phyloP scores from a whole-genome alignment of 2,113 vertebrate species.

The Hiodon alosoides region DNA sequence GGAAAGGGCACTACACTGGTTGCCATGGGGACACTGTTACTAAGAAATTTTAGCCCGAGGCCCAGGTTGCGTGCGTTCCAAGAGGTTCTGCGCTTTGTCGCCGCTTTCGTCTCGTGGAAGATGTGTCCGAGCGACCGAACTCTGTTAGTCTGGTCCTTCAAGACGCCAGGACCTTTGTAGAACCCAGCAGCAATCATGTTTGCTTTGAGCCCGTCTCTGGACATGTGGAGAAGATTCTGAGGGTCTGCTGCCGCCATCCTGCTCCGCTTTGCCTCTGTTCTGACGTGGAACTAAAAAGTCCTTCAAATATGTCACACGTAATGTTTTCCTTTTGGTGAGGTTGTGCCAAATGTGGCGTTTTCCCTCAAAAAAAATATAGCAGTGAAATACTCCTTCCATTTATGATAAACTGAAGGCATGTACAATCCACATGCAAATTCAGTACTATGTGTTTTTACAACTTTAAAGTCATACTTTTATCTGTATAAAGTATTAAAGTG shows the following conservation, averaged over 20 bases:
- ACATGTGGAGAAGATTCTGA: not conserved
- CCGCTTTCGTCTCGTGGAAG: not conserved
- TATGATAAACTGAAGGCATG: conserved; percentile 15
- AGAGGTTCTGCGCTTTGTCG: not conserved
- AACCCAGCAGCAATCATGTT: conserved; percentile 20
- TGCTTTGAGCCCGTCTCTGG: not conserved
- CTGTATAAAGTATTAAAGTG: conserved; percentile 19
- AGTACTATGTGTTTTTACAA: conserved; percentile 25
- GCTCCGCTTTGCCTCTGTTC: conserved; percentile 14
- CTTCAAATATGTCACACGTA: conserved; percentile 21
- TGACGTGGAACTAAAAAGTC: conserved; percentile 3
- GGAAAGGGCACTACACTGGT: conserved; percentile 15
- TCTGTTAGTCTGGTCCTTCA: not conserved
- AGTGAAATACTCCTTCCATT: conserved; percentile 17
- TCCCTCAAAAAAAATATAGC: too few relatives aligned
- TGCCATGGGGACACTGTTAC: conserved; percentile 33
- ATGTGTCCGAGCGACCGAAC: not conserved
- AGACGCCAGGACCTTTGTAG: not conserved
- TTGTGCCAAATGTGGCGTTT: not conserved
- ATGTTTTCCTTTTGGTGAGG: conserved; percentile 5
- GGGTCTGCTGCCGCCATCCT: conserved; percentile 6
- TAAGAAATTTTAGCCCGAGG: conserved; percentile 25
- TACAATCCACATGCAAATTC: conserved; percentile 3
- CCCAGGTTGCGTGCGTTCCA: conserved; percentile 7
- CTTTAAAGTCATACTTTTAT: conserved; percentile 31